Evolutionary conservation across 2,113 vertebrate species (phyloP).

Genomic region (Python bivittatus): DNA sequence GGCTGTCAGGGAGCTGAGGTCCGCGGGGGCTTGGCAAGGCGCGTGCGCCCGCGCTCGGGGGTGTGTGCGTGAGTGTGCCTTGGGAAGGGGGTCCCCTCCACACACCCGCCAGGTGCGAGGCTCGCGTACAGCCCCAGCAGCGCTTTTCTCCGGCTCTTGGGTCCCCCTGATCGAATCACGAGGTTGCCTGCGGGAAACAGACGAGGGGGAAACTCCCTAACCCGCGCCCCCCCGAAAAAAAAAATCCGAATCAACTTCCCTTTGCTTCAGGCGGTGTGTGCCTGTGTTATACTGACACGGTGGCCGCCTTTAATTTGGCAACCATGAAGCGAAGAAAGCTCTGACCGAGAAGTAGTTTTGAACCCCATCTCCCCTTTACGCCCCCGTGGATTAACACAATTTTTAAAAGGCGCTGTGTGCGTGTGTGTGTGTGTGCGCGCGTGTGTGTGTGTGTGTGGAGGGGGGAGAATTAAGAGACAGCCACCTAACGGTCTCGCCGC

Average conservation of each 20-base stretch:
- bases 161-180: background rate
- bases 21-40: background rate
- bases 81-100: background rate
- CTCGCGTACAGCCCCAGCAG: too few relatives aligned
- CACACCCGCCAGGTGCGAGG: background rate
- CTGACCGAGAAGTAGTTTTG: too few relatives aligned
- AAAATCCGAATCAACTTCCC: background rate
- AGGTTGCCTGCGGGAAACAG: background rate
- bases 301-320: background rate
- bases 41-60: background rate
- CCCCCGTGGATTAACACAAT: background rate
- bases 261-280: background rate
- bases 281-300: background rate
- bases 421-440: background rate
- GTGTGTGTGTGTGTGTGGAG: too few relatives aligned
- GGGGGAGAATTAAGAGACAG: background rate
- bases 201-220: too few relatives aligned
- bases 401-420: background rate
- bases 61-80: background rate
- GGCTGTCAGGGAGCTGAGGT: background rate
- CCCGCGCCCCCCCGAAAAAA: background rate
- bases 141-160: fast-evolving
- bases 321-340: background rate
- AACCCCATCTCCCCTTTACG: background rate
- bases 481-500: slow-evolving; percentile 49